Conservation (phyloP, 2,888 invertebrate species). For the Isotomurus palustris region DNA sequence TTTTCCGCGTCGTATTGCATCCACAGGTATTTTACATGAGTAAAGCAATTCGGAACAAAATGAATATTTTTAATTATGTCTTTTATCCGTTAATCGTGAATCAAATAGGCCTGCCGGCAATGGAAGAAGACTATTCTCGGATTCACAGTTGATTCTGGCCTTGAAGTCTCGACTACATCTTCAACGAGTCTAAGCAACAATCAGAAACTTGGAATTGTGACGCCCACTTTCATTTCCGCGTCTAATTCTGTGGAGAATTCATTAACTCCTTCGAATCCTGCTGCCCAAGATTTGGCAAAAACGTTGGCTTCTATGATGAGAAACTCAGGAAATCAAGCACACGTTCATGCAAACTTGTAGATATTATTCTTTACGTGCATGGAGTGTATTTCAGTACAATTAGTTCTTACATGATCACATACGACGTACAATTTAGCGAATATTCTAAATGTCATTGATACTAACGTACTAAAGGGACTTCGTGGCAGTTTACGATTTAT, state of each 20-base stretch:
- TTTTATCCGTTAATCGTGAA: neutral
- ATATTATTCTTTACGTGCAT: no score
- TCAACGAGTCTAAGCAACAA: constrained; percentile 8
- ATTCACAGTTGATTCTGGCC: constrained; percentile 16
- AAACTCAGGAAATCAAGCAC: constrained; percentile 14
- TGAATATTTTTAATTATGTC: neutral
- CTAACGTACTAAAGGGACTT: neutral
- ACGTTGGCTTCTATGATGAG: constrained; percentile 29
- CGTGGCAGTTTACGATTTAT: no score
- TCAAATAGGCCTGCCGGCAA: constrained; percentile 34
- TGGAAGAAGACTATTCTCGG: constrained; percentile 37
- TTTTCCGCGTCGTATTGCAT: constrained; percentile 41
- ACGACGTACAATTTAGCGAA: neutral
- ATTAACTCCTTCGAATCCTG: constrained; percentile 35
- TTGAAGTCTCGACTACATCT: constrained; percentile 19
- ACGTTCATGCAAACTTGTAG: neutral
- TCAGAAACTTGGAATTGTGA: constrained; percentile 10
- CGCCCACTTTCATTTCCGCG: constrained; percentile 29
- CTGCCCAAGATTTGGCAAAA: constrained; percentile 27
- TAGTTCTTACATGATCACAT: no score
- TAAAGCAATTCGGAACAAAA: neutral
- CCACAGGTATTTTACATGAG: constrained; percentile 39
- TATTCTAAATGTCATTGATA: neutral
- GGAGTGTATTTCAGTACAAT: neutral
- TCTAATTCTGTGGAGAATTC: constrained; percentile 40